phyloP scores from a whole-genome alignment of 1,140 invertebrate species.

The Helicoverpa armigera region DNA sequence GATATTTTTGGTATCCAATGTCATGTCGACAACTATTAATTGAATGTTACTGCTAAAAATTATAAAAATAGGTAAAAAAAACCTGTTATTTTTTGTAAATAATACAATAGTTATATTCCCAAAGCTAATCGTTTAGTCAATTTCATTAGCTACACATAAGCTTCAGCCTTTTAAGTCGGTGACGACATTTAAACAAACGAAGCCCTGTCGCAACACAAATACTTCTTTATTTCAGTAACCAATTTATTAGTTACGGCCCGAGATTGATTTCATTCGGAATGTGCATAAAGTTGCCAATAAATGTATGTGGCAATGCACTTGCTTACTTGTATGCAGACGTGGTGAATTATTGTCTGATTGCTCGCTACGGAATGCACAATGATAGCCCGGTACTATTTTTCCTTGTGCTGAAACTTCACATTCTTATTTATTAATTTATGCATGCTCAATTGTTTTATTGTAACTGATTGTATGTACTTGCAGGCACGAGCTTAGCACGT shows the following conservation, averaged over 20 bases:
- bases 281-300: constrained; percentile 26
- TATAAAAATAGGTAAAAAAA: too few relatives aligned
- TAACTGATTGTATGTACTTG: background rate
- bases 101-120: too few relatives aligned
- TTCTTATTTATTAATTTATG: too few relatives aligned
- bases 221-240: constrained; percentile 14
- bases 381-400: background rate
- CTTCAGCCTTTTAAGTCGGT: background rate
- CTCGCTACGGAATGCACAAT: too few relatives aligned
- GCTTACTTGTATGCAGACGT: background rate
- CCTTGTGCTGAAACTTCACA: background rate
- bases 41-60: too few relatives aligned
- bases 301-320: constrained; percentile 6
- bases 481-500: background rate
- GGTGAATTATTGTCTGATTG: background rate
- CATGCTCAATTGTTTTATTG: background rate
- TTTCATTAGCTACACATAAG: background rate
- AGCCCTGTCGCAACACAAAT: background rate
- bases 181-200: background rate
- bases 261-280: constrained; percentile 32
- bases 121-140: too few relatives aligned
- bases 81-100: too few relatives aligned
- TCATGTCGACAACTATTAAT: too few relatives aligned
- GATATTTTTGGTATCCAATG: too few relatives aligned
- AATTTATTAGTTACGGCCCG: constrained; percentile 19